Conservation (phyloP, 1,140 invertebrate species). For the Carposina sasakii region DNA sequence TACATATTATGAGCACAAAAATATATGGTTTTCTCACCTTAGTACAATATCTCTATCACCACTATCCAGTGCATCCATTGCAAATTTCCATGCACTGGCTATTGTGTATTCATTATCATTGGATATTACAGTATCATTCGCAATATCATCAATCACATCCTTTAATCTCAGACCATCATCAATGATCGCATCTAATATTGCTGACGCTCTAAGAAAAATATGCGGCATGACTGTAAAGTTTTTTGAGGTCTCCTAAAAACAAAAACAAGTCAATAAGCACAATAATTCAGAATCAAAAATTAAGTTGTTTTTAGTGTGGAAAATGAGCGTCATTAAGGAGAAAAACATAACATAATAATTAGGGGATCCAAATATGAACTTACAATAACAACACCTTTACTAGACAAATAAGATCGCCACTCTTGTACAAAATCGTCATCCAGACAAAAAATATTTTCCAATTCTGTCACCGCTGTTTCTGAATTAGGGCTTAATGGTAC, state of each 20-base stretch:
- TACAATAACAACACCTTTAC: too few relatives aligned
- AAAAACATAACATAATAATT: too few relatives aligned
- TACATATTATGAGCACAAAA: not conserved
- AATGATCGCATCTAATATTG: conserved; percentile 45
- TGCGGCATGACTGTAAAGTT: conserved; percentile 40
- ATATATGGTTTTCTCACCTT: conserved; percentile 40
- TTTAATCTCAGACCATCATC: conserved; percentile 36
- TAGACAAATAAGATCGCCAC: conserved; percentile 48
- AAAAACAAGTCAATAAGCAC: too few relatives aligned
- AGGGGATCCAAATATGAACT: too few relatives aligned
- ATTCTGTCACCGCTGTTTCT: conserved; percentile 28
- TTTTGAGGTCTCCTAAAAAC: conserved; percentile 30
- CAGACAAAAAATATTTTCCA: conserved; percentile 50
- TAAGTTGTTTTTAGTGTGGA: too few relatives aligned
- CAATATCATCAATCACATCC: conserved; percentile 26
- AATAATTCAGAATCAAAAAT: too few relatives aligned
- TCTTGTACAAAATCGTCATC: conserved; percentile 37
- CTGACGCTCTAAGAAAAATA: conserved; percentile 49
- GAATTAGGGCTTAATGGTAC: conserved; percentile 30
- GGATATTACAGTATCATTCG: conserved; percentile 17
- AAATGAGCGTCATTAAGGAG: too few relatives aligned
- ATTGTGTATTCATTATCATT: conserved; percentile 26
- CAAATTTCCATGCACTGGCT: conserved; percentile 41
- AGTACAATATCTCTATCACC: conserved; percentile 65
- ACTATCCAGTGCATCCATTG: conserved; percentile 46